These are phyloP conservation scores for Dendronephthya gigantea DNA, from an alignment of 64 coral and sea anemone genomes.

Conservation along the genomic window DNA sequence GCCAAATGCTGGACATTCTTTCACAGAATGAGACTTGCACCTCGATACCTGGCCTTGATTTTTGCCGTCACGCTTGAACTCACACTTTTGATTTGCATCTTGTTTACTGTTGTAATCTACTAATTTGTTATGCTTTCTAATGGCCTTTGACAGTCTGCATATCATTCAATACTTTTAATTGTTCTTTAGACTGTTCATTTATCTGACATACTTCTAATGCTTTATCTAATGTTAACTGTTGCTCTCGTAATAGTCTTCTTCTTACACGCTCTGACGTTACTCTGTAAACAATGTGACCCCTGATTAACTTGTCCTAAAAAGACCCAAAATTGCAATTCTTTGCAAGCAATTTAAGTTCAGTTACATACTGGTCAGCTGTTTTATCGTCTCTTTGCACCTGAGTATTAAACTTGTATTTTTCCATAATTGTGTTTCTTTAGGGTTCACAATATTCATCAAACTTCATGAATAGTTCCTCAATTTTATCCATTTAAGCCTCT, in stretches of 20 bases:
- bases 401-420: slow-evolving; percentile 38
- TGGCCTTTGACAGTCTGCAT: slow-evolving; percentile 26
- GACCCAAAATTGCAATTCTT: not conserved
- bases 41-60: slow-evolving; percentile 20
- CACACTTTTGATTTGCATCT: slow-evolving; percentile 35
- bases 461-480: slow-evolving; percentile 20
- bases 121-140: slow-evolving; percentile 37
- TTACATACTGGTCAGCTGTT: slow-evolving; percentile 33
- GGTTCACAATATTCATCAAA: slow-evolving; percentile 38
- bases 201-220: not conserved
- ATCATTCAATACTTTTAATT: slow-evolving; percentile 22
- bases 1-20: slow-evolving; percentile 31
- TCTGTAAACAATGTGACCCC: not conserved
- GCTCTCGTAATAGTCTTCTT: not conserved
- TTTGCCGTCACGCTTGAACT: slow-evolving; percentile 31
- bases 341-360: not conserved
- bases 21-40: slow-evolving; percentile 21
- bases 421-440: slow-evolving; percentile 32
- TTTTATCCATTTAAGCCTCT: slow-evolving; percentile 24
- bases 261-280: not conserved
- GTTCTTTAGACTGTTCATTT: not conserved
- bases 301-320: not conserved
- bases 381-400: slow-evolving; percentile 19
- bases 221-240: not conserved
- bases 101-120: slow-evolving; percentile 22